Evolutionary conservation across 2,888 invertebrate species (phyloP), one percentile per base, ranked within the genome.

Genomic region (Lasioglossum villosulum): DNA sequence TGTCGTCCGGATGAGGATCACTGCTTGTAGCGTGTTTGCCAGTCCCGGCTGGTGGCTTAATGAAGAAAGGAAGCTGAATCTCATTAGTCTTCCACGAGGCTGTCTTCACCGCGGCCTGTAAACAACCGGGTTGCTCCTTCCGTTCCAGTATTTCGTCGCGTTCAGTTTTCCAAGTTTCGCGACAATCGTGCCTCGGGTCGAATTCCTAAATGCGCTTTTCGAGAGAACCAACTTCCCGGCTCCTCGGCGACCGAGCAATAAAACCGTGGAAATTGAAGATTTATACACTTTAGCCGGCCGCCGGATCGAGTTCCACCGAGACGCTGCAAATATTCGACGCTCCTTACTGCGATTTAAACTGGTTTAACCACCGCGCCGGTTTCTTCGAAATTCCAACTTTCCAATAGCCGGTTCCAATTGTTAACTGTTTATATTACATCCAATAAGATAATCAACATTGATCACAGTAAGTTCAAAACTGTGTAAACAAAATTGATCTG

Each of bases 21-120:
- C 86, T 86, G 88, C 71, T 42, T 68, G 34, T 71, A 34, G 66
- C 78, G 45, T 80, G 82, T 75, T 82, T 70, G 78, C 74, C 70
- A 80, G 81, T 52, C 74, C 34, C 80, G 68, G 87, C 90, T 86
- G 86, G 86, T 86, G 88, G 82, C 83, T 86, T 86, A 88, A 90
- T 87, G 88, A 88, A 86, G 90, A 90, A 90, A 89, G 88, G 90
- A 90, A 90, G 88, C 84, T 86, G 91, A 90, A 90, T 90, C 87
- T 91, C 90, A 90, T 91, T 91, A 90, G 84, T 88, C 88, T 86
- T 84, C 83, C 83, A 82, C 82, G 84, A 81, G 79, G 39, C 72
- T 83, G 86, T 75, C 86, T 86, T 86, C 85, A 48, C 66, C 76
- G 75, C 83, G 79, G 48, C 75, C 63, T 80, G 82, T 83, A 85